Percentiles rank a stretch among this genome's conserved stretches.
These are phyloP conservation scores for Esox lucius DNA, from an alignment of 2,797 vertebrate genomes.

Conservation along the genomic window DNA sequence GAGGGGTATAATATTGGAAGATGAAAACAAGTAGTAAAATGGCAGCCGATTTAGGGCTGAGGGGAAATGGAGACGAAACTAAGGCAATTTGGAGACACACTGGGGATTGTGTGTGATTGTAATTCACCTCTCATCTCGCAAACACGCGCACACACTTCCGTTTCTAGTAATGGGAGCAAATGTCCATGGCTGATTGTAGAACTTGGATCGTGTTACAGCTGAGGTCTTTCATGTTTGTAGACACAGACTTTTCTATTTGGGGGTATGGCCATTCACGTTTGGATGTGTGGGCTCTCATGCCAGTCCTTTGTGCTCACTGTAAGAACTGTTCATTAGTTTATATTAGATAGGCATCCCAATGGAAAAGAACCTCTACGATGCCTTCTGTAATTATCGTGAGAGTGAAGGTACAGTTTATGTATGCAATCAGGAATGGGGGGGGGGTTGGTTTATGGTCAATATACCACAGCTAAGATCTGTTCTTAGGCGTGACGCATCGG, in stretches of 20 bases:
- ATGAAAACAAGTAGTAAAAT: slow-evolving; percentile 49
- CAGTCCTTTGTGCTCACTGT: not conserved
- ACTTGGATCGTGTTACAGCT: not conserved
- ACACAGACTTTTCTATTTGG: too few relatives aligned
- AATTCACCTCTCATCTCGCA: not conserved
- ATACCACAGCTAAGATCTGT: too few relatives aligned
- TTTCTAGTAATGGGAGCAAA: not conserved
- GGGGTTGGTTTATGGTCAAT: too few relatives aligned
- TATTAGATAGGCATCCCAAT: too few relatives aligned
- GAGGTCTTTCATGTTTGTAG: too few relatives aligned
- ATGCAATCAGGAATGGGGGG: slow-evolving; percentile 33
- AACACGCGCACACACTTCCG: not conserved
- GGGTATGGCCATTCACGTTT: not conserved
- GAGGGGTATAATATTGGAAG: slow-evolving; percentile 25
- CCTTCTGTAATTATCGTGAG: too few relatives aligned
- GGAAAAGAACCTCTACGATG: too few relatives aligned
- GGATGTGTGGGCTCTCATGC: not conserved
- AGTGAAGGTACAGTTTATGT: too few relatives aligned
- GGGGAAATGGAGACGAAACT: slow-evolving; percentile 53
- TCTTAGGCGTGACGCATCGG: slow-evolving; percentile 43
- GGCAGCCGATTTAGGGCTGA: slow-evolving; percentile 37
- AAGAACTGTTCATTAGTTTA: not conserved
- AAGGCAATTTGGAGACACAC: slow-evolving; percentile 48
- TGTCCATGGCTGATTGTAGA: not conserved
- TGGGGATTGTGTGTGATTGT: slow-evolving; percentile 12